A percentile compares a stretch with the other conserved stretches of the same genome.
These are phyloP conservation scores for Gopherus flavomarginatus DNA, from an alignment of 2,113 vertebrate genomes.

Conservation along the genomic window DNA sequence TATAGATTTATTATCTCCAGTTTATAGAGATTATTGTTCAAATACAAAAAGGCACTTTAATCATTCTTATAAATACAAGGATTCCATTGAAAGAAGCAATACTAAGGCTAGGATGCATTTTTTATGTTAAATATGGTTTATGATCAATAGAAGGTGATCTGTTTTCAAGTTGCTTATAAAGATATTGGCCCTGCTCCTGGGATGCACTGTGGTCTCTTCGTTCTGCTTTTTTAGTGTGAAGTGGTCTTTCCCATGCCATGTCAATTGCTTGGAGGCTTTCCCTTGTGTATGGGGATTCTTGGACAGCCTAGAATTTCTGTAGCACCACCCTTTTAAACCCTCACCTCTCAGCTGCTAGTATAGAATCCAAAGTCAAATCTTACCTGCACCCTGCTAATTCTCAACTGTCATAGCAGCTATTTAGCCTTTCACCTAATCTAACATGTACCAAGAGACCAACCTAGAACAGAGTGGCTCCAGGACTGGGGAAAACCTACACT, in stretches of 20 bases:
- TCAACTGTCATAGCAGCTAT: neutral
- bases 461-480: neutral
- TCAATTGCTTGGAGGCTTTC: neutral
- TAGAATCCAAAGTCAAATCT: neutral
- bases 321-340: neutral
- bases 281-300: neutral
- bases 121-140: neutral
- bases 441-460: neutral
- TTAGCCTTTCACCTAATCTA: neutral
- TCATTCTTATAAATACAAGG: neutral
- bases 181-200: neutral
- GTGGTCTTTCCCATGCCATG: neutral
- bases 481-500: neutral
- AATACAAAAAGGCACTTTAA: neutral
- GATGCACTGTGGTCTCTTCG: neutral
- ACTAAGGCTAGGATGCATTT: neutral
- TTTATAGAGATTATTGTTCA: neutral
- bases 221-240: neutral
- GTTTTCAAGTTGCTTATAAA: neutral
- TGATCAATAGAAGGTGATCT: neutral
- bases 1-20: neutral
- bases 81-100: neutral
- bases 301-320: neutral
- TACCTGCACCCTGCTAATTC: neutral
- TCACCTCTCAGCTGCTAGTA: neutral